Base-by-base conservation (phyloP, 2,888 invertebrate genomes). In the Tetragnatha montana region DNA sequence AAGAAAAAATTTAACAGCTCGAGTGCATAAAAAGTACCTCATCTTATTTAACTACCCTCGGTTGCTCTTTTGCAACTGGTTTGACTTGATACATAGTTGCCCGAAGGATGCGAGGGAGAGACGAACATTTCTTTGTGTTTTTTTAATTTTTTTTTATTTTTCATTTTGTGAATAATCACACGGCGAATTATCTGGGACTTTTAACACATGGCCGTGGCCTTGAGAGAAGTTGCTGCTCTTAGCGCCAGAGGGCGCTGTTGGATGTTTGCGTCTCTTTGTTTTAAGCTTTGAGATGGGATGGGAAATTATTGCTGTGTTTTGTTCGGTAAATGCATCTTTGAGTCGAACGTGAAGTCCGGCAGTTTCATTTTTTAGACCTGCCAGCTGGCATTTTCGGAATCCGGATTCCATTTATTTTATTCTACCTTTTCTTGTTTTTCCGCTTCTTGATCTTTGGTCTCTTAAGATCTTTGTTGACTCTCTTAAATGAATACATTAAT, bases 31-130 rank as follows among this genome's bases (percentile, higher is more conserved):
- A 60, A 88, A 88, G 81, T 49, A 47, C 69, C 81, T 82, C 82
- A 88, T 88, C 68, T 19, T 17, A n/a, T 35, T 50, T 35, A 78
- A 85, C 76, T 50, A 74, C 70, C n/a, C 85, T 50, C 35, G 19
- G 70, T 47, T 50, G 8, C 7, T 19, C 75, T 19, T 17, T 35
- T 35, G 35, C 19, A 80, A 87, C 87, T 87, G 87, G 87, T 81
- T 87, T 87, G n/a, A 14, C 8, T 35, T 49, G 21, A 70, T 88
- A 88, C 87, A 88, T 82, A 76, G 87, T 88, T 71, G 71, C 87
- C 70, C 35, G 19, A 71, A 14, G 7, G 19, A 47, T n/a, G 19
- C 12, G 21, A 69, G 19, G 78, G 17, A 76, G 50, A 35, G 35
- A 35, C 4, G 35, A 35, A 35, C 35, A 35, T 35, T 35, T 35